These are phyloP conservation scores for Ctenopoma kingsleyae DNA, from an alignment of 2,797 vertebrate species.

Conservation along the genomic window DNA sequence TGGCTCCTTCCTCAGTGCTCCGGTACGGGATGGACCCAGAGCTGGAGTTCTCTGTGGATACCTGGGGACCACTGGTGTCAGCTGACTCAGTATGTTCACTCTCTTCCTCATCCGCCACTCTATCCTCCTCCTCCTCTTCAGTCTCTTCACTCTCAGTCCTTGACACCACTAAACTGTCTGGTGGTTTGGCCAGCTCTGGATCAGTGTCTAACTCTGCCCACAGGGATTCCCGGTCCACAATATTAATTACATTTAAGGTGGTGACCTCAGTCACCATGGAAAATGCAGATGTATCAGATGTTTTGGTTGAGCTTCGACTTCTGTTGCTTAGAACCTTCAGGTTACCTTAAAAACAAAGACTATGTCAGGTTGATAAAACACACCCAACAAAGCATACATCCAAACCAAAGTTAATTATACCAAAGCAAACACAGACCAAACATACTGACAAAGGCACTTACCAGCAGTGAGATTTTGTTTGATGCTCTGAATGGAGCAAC, in stretches of 20 bases:
- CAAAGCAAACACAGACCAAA: not conserved
- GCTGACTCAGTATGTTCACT: conserved; percentile 96
- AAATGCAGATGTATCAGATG: conserved; percentile 57
- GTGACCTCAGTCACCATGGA: conserved; percentile 81
- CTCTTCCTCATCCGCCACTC: conserved; percentile 58
- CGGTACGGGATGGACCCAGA: conserved; percentile 87
- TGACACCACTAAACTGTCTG: conserved; percentile 61
- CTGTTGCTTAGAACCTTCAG: conserved; percentile 82
- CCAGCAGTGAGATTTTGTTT: conserved; percentile 88
- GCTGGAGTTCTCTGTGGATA: conserved; percentile 91
- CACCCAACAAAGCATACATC: not conserved
- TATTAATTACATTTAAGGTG: conserved; percentile 81
- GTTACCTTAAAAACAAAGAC: conserved; percentile 80
- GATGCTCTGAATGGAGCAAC: conserved; percentile 89
- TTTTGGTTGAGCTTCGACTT: conserved; percentile 79
- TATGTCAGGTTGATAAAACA: not conserved
- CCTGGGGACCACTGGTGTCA: conserved; percentile 89
- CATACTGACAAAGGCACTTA: conserved; percentile 59
- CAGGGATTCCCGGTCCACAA: conserved; percentile 93
- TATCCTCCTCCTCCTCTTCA: conserved; percentile 49
- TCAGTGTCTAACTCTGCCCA: conserved; percentile 92
- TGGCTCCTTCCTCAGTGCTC: conserved; percentile 69
- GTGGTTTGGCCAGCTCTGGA: conserved; percentile 73
- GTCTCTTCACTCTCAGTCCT: conserved; percentile 73
- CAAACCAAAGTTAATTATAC: not conserved